phyloP scores from a whole-genome alignment of 1,140 invertebrate species.

The Temnothorax nylanderi region DNA sequence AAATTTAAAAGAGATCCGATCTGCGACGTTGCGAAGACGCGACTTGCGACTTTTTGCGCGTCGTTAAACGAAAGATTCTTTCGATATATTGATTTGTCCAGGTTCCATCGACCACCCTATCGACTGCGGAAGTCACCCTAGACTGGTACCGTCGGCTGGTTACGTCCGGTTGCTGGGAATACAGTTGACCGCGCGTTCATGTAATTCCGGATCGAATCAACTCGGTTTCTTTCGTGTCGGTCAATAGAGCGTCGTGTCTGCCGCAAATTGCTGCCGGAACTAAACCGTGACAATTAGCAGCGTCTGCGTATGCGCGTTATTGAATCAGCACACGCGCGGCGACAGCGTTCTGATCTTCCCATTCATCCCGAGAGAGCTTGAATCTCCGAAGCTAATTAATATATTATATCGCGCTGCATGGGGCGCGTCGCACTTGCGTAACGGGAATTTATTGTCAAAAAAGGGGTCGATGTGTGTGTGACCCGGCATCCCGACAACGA shows the following conservation, averaged over 20 bases:
- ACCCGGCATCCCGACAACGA: constrained; percentile 45
- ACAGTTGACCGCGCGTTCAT: constrained; percentile 13
- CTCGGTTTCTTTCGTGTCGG: constrained; percentile 41
- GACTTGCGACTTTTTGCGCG: background rate
- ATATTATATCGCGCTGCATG: constrained; percentile 64
- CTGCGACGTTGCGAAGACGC: background rate
- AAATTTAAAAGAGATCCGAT: background rate
- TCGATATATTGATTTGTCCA: background rate
- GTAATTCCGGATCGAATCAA: constrained; percentile 10
- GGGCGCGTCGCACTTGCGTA: constrained; percentile 39
- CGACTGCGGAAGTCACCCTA: constrained; percentile 4
- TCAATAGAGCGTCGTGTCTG: constrained; percentile 21
- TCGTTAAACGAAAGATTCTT: background rate
- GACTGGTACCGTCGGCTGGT: constrained; percentile 38
- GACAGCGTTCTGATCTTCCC: background rate
- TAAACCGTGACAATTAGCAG: constrained; percentile 39
- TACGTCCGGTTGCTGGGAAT: constrained; percentile 34
- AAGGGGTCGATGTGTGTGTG: constrained; percentile 55
- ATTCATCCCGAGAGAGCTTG: background rate
- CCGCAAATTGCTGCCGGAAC: constrained; percentile 40
- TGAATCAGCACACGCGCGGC: constrained; percentile 25
- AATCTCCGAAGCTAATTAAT: constrained; percentile 64
- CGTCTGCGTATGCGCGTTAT: constrained; percentile 31
- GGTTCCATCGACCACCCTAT: background rate
- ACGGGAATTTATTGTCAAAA: constrained; percentile 37